Base-by-base conservation (phyloP, 2,113 vertebrate species). In the Tachysurus vachellii region DNA sequence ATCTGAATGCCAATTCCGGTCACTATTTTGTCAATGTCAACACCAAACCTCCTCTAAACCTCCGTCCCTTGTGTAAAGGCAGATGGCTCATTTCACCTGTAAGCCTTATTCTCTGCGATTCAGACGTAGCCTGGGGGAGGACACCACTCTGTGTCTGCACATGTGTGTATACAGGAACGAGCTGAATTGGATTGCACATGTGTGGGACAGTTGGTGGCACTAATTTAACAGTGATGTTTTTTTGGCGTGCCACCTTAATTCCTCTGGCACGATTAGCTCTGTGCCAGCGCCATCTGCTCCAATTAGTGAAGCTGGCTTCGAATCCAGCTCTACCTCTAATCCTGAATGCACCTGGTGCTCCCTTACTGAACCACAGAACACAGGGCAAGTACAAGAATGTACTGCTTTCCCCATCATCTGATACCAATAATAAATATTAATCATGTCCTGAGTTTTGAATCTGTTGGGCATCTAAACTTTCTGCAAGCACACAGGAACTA, bases 181-280 rank as follows among this genome's bases (percentile, higher is more conserved):
- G 19, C 44, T 57, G 28, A 83, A 64, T 62, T 28, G 53, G 66
- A 75, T 26, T 80, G 70, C 66, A 80, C 57, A 75, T 85, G 84
- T 86, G 28, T 57, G 13, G 50, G 85, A 73, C 89, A 90, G 85
- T 87, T 87, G 89, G 88, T 87, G 88, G 84, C 84, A 86, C 85
- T 82, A 85, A 91, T 88, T 79, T 70, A 87, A 68, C 76, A 62
- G 53, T 71, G 17, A 80, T 83, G 86, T 77, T 79, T 90, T 76
- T 88, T 87, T 88, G 87, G 83, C 86, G 12, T 31, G 62, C 36
- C 70, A 83, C 64, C 71, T 82, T 80, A 28, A 81, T 77, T 83
- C 70, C 82, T 88, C 76, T 59, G 23, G 28, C 75, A 75, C 85
- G 11, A 57, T 89, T 86, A 87, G 77, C 80, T 82, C 80, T 42